Evolutionary conservation across 2,888 invertebrate genomes (phyloP).

Genomic region (Euphydryas editha): DNA sequence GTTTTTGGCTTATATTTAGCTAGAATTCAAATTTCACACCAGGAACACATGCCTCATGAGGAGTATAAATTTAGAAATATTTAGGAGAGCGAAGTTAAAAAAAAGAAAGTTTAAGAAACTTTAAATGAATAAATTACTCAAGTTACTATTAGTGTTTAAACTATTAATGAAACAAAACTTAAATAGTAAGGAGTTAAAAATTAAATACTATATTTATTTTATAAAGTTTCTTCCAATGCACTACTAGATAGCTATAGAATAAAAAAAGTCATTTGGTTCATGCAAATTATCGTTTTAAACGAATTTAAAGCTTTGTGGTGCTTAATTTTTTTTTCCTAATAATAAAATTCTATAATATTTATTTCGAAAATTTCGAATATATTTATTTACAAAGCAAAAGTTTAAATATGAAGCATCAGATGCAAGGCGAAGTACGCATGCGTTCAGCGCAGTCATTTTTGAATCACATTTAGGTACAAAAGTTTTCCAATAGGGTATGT

Average conservation of each 20-base stretch:
- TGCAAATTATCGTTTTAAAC: too few species aligned
- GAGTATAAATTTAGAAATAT: neutral
- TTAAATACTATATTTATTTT: neutral
- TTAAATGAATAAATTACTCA: neutral
- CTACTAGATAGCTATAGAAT: neutral
- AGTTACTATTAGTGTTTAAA: too few species aligned
- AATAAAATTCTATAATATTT: too few species aligned
- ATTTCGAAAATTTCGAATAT: too few species aligned
- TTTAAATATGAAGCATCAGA: neutral
- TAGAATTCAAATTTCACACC: conserved; percentile 2
- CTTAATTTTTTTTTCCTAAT: too few species aligned
- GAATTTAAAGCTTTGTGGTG: neutral
- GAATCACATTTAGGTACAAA: neutral
- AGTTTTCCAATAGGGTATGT: neutral
- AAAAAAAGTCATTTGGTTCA: neutral
- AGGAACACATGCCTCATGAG: conserved; percentile 1
- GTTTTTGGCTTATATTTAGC: neutral
- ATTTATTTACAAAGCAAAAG: too few species aligned
- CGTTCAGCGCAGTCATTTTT: neutral
- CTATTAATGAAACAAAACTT: too few species aligned
- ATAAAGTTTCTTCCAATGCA: neutral
- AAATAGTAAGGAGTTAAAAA: neutral
- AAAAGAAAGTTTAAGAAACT: too few species aligned
- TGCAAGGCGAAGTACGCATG: neutral
- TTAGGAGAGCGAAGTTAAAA: neutral